Percentiles rank a stretch among this genome's conserved stretches.
Evolutionary conservation across 2,113 vertebrate genomes (phyloP).

Genomic region (Lepus europaeus): DNA sequence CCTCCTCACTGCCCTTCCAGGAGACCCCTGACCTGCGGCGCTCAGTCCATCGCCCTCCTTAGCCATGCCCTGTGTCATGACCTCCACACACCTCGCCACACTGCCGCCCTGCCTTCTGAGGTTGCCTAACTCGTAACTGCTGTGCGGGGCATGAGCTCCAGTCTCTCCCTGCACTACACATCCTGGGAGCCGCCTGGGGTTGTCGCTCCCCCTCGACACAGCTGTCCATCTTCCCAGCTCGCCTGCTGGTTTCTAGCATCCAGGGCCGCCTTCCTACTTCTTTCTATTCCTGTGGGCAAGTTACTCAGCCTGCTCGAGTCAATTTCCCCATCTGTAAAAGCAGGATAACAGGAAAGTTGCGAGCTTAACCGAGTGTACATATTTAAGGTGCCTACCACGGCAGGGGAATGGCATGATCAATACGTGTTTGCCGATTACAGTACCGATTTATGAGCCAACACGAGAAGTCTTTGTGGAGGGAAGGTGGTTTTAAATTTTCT

Average conservation of each 20-base stretch:
- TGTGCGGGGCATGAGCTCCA: too few species aligned
- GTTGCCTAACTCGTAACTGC: neutral
- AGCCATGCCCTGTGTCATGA: neutral
- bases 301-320: neutral
- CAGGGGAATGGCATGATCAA: slow-evolving; percentile 59
- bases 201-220: too few species aligned
- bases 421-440: slow-evolving; percentile 65
- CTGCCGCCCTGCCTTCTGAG: neutral
- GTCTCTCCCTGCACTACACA: accelerated
- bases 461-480: slow-evolving; percentile 34
- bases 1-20: neutral
- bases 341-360: slow-evolving; percentile 1
- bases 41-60: neutral
- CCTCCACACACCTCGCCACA: neutral
- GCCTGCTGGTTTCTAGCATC: neutral
- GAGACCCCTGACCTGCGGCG: neutral
- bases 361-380: slow-evolving; percentile 12
- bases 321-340: slow-evolving; percentile 54
- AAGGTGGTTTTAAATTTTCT: slow-evolving; percentile 71
- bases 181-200: too few species aligned
- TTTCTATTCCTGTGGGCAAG: neutral
- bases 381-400: slow-evolving; percentile 50
- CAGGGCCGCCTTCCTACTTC: neutral
- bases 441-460: slow-evolving; percentile 69
- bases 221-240: neutral